These are phyloP conservation scores for Dendronephthya gigantea DNA, from an alignment of 64 coral and sea anemone species.

Conservation along the genomic window DNA sequence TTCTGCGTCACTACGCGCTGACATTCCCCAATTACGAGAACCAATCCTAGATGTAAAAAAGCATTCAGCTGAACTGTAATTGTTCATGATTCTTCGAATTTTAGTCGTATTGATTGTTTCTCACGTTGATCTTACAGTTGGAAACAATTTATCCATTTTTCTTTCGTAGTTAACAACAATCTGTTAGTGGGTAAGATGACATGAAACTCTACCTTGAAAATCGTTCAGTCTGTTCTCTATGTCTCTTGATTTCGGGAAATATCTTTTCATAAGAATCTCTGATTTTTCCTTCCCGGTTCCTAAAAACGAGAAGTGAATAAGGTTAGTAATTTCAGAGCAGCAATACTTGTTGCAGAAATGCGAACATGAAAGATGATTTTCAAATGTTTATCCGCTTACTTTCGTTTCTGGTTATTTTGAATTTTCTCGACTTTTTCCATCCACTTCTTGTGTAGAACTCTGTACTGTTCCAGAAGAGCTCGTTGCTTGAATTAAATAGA, in stretches of 20 bases:
- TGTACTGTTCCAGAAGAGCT: constrained; percentile 82
- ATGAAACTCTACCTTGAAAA: constrained; percentile 92
- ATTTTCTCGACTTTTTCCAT: constrained; percentile 67
- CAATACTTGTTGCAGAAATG: not conserved
- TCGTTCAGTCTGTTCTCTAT: constrained; percentile 86
- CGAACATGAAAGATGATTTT: too few relatives aligned
- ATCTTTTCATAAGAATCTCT: constrained; percentile 96
- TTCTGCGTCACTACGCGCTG: constrained; percentile 88
- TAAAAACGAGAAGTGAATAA: too few relatives aligned
- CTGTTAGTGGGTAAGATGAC: too few relatives aligned
- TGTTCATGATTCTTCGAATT: too few relatives aligned
- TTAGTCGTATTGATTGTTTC: too few relatives aligned
- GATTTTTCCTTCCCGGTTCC: constrained; percentile 58
- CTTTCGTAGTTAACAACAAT: too few relatives aligned
- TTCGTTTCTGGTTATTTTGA: constrained; percentile 76
- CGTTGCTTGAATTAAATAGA: constrained; percentile 51
- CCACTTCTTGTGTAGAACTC: constrained; percentile 76
- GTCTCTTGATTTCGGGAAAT: constrained; percentile 88
- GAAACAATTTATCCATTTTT: too few relatives aligned
- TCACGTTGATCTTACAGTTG: too few relatives aligned
- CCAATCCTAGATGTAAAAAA: constrained; percentile 50
- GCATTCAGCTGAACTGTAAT: not conserved
- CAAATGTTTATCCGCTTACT: too few relatives aligned
- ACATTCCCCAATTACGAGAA: constrained; percentile 66
- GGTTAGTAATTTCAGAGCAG: too few relatives aligned